Conservation (phyloP, 2,113 vertebrate species). For the Prochilodus magdalenae region DNA sequence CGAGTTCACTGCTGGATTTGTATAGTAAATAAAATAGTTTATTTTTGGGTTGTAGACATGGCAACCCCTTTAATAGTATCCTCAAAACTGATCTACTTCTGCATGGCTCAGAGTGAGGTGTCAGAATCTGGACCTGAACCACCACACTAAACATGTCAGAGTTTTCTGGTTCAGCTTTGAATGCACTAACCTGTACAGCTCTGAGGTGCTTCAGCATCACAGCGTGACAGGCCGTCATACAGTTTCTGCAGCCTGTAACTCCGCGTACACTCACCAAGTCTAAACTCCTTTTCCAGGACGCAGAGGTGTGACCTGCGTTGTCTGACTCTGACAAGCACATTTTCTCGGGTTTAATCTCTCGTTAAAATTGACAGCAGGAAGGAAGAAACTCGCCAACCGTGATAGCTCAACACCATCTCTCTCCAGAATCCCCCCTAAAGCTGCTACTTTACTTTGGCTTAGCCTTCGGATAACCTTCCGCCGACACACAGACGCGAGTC, state of each 20-base stretch:
- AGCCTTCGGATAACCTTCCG: slow-evolving; percentile 39
- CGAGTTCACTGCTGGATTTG: too few relatives aligned
- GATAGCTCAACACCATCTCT: slow-evolving; percentile 44
- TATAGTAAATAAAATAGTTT: too few relatives aligned
- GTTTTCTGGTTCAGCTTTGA: background rate
- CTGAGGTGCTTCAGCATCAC: background rate
- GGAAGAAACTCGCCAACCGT: slow-evolving; percentile 41
- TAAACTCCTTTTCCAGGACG: background rate
- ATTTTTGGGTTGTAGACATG: too few relatives aligned
- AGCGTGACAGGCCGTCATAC: background rate
- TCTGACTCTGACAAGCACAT: background rate
- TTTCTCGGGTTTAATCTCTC: slow-evolving; percentile 39
- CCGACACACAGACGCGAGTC: slow-evolving; percentile 20
- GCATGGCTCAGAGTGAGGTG: too few relatives aligned
- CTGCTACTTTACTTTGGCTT: slow-evolving; percentile 45
- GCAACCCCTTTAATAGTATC: too few relatives aligned
- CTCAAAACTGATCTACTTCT: too few relatives aligned
- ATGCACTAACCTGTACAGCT: too few relatives aligned
- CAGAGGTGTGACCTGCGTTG: background rate
- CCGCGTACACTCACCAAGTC: background rate
- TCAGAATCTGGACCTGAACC: background rate
- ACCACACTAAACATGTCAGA: background rate
- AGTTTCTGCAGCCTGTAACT: background rate
- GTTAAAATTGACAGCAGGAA: slow-evolving; percentile 43
- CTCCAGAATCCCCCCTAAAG: slow-evolving; percentile 44